A percentile compares a stretch with the other conserved stretches of the same genome.
phyloP scores from a whole-genome alignment of 2,888 invertebrate species.

The Elegia similella region DNA sequence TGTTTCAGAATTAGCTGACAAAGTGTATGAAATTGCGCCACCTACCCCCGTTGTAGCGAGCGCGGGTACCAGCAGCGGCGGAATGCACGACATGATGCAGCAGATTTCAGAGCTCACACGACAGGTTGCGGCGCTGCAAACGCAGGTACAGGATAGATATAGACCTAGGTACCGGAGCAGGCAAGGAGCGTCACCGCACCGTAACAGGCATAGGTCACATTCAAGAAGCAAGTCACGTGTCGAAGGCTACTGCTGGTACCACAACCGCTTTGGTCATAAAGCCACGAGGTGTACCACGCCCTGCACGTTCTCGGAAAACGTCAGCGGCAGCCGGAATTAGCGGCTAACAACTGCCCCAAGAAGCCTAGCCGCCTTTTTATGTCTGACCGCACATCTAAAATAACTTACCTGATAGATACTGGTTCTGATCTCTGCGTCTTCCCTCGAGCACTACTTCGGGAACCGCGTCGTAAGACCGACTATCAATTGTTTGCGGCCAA shows the following conservation, averaged over 20 bases:
- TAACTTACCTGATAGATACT: constrained; percentile 27
- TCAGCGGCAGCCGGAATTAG: constrained; percentile 19
- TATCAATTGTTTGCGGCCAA: constrained; percentile 43
- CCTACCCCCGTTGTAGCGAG: constrained; percentile 15
- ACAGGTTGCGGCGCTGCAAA: constrained; percentile 3
- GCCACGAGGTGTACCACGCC: constrained; percentile 23
- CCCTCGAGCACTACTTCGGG: constrained; percentile 20
- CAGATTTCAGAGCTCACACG: constrained; percentile 13
- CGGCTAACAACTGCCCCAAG: constrained; percentile 18
- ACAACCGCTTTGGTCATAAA: constrained; percentile 19
- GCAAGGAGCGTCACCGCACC: neutral
- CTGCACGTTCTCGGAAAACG: constrained; percentile 25
- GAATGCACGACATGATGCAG: constrained; percentile 1
- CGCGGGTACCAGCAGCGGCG: neutral
- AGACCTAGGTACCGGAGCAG: neutral
- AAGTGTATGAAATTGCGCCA: constrained; percentile 22
- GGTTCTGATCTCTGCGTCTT: constrained; percentile 30
- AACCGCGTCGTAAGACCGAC: constrained; percentile 21
- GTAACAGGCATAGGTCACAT: neutral
- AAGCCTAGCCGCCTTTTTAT: constrained; percentile 18
- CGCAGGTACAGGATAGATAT: neutral
- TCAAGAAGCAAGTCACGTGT: neutral
- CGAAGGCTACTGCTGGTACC: constrained; percentile 23
- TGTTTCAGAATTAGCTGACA: constrained; percentile 22
- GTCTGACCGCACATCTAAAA: constrained; percentile 19